Evolutionary conservation across 2,888 invertebrate genomes (phyloP), one percentile per base, ranked within the genome.

Genomic region (Euzophera pinguis): DNA sequence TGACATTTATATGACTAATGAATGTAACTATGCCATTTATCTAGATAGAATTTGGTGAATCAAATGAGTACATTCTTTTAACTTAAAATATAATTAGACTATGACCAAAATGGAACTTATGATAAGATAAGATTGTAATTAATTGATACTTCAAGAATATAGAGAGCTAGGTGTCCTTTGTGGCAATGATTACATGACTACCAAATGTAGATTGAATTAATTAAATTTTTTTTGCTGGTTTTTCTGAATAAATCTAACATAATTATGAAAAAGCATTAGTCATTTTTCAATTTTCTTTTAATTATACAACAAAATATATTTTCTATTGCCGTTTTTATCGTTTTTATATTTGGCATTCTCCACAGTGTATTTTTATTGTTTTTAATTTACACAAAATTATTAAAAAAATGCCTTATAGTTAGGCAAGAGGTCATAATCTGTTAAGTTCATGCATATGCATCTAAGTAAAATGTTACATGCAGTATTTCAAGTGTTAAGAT

Each of bases 101-200:
- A 69, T 67, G 82, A 83, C 80, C 81, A 83, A 83, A 73, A 69
- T 67, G 57, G 61, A 74, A 74, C 76, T 78, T 81, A 81, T 79
- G 73, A 81, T 65, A 75, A 68, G 62, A 58, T 73, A 77, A 74
- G 74, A 62, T 65, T 73, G 67, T 75, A 65, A 61, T 62, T 53
- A 56, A 58, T 55, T 53, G 62, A 57, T 42, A 60, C 53, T 56
- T 39, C 48, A 55, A 56, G 52, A 53, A 16, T 51, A 50, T 65
- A 63, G 62, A 56, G 53, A 58, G 69, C 65, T 67, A 66, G 64
- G 49, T 55, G 55, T 57, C 54, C 47, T 42, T 59, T 39, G 49
- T 45, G 35, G 37, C 45, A 27, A 22, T 42, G 42, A 29, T 43
- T 13, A 29, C 17, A 34, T n/a, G 39, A 17, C 7, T 8, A 49